Base-by-base conservation (phyloP, 2,113 vertebrate genomes). In the Psettodes erumei region DNA sequence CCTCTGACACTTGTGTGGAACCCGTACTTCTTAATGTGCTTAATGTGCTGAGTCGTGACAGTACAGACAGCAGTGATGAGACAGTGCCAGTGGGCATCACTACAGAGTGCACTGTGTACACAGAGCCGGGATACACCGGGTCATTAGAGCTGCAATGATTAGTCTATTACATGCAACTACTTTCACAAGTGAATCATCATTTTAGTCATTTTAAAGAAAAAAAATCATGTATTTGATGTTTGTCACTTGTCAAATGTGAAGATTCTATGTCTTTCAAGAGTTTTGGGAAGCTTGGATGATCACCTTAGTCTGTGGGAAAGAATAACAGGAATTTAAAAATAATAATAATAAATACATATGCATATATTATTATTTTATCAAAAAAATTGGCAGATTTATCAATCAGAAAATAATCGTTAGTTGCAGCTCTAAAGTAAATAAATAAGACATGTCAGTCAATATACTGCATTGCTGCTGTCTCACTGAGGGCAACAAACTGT, bases 21-120 rank as follows among this genome's bases (percentile, higher is more conserved):
- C 8, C 42, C 53, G 59, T 58, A 81, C 53, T 75, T 77, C 38
- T 23, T 50, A 54, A 51, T 72, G 3, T 19, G 25, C 67, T 70
- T 32, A 56, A 70, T 77, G 25, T 83, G 79, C 76, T 74, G 76
- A 75, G 73, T 71, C 30, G 43, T 28, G 40, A 56, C 68, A 53
- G 72, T 28, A 50, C 53, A 53, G 56, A 60, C n/a, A 25, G 40
- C 6, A n/a, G 60, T 33, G 30, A 45, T 70, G 78, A 71, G 51
- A 30, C 32, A 27, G 45, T 65, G 70, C 54, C 62, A 71, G 77
- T 75, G 71, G 67, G 66, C 72, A 58, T 81, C 18, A 21, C 40
- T 18, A 42, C 55, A 51, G 64, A 55, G 33, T 35, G 56, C 50
- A 43, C 45, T 56, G 35, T 61, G 33, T 65, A 73, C 83, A 60